phyloP scores from a whole-genome alignment of 64 coral and sea anemone species.

The Orbicella faveolata region DNA sequence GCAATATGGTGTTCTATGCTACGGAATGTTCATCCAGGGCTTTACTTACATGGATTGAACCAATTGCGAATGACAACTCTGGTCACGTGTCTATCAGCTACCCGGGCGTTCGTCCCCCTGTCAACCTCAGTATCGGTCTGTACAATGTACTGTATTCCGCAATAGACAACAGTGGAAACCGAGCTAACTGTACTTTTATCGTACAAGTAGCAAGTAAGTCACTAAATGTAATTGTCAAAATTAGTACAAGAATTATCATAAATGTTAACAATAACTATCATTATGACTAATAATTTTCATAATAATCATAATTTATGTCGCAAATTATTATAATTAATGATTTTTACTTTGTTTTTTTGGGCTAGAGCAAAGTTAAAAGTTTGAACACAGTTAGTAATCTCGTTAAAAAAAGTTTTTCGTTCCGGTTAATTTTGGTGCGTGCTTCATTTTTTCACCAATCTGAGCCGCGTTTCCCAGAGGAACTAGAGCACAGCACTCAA shows the following conservation, averaged over 20 bases:
- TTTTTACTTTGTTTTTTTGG: no score
- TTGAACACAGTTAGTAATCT: no score
- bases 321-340: no score
- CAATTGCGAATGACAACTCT: conserved; percentile 42
- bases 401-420: no score
- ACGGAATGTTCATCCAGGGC: background rate
- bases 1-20: conserved; percentile 1
- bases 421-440: no score
- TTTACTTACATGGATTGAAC: conserved; percentile 31
- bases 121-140: conserved; percentile 15
- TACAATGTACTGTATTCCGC: conserved; percentile 32
- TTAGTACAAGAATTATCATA: background rate
- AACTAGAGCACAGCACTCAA: no score
- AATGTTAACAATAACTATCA: background rate
- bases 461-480: no score
- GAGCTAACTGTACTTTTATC: conserved; percentile 40
- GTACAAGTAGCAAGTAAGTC: conserved; percentile 52
- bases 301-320: no score
- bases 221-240: background rate
- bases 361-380: no score
- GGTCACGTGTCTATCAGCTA: conserved; percentile 33
- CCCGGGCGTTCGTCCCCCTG: conserved; percentile 23
- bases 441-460: no score
- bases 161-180: conserved; percentile 26
- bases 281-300: no score